Conservation (phyloP, 2,888 invertebrate genomes). For the Drosophila greeni region DNA sequence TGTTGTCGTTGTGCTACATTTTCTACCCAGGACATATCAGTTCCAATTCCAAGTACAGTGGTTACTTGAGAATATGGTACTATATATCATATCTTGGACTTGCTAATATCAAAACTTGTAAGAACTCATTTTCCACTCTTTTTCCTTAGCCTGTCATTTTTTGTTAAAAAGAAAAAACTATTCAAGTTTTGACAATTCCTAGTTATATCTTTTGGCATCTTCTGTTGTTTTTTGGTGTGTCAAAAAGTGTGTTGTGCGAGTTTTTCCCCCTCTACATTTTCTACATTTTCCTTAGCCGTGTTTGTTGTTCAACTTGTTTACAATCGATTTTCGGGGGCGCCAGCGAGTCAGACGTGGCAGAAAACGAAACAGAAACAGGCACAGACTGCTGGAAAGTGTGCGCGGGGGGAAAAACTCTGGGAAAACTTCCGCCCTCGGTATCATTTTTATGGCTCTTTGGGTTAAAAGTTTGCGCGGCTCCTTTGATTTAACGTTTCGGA, state of each 20-base stretch:
- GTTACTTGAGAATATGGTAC: no score
- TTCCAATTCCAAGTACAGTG: slow-evolving; percentile 14
- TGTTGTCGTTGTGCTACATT: slow-evolving; percentile 15
- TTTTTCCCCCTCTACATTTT: slow-evolving; percentile 4
- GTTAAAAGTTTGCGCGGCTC: slow-evolving; percentile 62
- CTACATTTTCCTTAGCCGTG: slow-evolving; percentile 28
- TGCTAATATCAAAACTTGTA: no score
- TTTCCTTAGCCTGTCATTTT: no score
- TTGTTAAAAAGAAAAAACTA: neutral
- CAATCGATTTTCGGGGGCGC: slow-evolving; percentile 76
- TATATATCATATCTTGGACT: no score
- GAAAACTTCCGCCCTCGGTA: slow-evolving; percentile 44
- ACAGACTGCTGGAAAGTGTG: slow-evolving; percentile 13
- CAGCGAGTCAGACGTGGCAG: slow-evolving; percentile 59
- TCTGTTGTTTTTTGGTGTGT: neutral
- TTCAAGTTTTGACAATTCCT: slow-evolving; percentile 7
- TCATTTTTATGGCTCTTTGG: slow-evolving; percentile 67
- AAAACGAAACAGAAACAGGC: slow-evolving; percentile 23
- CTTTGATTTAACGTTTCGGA: slow-evolving; percentile 52
- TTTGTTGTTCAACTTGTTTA: slow-evolving; percentile 61
- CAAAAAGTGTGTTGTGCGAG: slow-evolving; percentile 4
- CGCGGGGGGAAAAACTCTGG: slow-evolving; percentile 22
- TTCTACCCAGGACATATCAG: slow-evolving; percentile 16
- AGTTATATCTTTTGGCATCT: neutral
- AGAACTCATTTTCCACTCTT: no score